A percentile compares a stretch with the other conserved stretches of the same genome.
Evolutionary conservation across 1,140 invertebrate genomes (phyloP).

Genomic region (Chymomyza costata): DNA sequence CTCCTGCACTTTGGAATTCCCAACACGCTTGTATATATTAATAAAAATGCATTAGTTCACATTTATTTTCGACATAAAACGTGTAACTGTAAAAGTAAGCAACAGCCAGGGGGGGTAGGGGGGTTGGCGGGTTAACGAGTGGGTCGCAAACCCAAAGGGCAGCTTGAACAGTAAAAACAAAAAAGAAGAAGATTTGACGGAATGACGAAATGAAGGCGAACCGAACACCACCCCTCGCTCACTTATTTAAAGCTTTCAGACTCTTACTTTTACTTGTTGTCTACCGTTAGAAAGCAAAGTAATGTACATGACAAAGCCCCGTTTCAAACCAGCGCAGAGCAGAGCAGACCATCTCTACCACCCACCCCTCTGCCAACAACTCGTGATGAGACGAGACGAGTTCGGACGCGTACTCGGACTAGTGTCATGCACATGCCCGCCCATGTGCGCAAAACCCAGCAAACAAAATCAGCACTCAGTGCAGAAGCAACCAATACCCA

Average conservation of each 20-base stretch:
- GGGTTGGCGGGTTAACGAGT: too few relatives aligned
- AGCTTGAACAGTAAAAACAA: constrained; percentile 31
- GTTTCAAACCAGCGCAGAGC: neutral
- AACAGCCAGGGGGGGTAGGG: too few relatives aligned
- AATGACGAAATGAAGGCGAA: too few relatives aligned
- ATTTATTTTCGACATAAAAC: constrained; percentile 72
- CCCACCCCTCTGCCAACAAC: neutral
- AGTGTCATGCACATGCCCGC: constrained; percentile 23
- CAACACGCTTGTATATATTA: constrained; percentile 73
- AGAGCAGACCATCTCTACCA: neutral
- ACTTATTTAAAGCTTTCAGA: constrained; percentile 61
- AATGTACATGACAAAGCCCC: constrained; percentile 55
- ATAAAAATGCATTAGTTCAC: constrained; percentile 74
- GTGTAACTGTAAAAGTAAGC: constrained; percentile 64
- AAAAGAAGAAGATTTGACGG: too few relatives aligned
- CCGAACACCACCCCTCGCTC: neutral
- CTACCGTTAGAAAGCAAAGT: constrained; percentile 63
- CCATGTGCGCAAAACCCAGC: neutral
- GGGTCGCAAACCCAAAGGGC: constrained; percentile 13
- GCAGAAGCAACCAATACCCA: neutral
- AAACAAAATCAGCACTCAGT: constrained; percentile 11
- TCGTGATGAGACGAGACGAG: too few relatives aligned
- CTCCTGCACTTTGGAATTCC: constrained; percentile 43
- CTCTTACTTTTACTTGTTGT: constrained; percentile 65
- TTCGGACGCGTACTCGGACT: too few relatives aligned